Conservation (phyloP, 2,113 vertebrate species). For the Tor tambroides region DNA sequence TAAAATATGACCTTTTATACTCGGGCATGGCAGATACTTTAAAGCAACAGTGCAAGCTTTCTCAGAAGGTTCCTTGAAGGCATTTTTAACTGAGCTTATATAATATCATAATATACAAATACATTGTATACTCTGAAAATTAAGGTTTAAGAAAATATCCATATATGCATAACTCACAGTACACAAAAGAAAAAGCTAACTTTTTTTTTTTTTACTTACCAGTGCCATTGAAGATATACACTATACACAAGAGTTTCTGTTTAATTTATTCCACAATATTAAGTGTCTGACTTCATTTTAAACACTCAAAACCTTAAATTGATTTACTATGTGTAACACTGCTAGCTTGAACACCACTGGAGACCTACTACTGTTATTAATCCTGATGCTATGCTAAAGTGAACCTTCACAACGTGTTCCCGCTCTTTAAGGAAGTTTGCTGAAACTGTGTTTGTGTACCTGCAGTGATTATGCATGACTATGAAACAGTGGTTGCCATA, state of each 20-base stretch:
- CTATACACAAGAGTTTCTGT: too few species aligned
- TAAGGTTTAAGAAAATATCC: not conserved
- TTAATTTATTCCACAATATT: not conserved
- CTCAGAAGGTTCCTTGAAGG: too few species aligned
- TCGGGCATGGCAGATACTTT: too few species aligned
- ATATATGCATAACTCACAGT: not conserved
- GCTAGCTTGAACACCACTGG: not conserved
- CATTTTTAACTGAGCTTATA: not conserved
- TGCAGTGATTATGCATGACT: not conserved
- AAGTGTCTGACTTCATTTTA: not conserved
- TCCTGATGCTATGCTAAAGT: not conserved
- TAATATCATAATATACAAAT: not conserved
- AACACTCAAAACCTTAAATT: not conserved
- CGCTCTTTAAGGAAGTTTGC: not conserved
- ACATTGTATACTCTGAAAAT: not conserved
- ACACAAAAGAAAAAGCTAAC: not conserved
- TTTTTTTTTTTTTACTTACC: not conserved
- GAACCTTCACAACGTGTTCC: not conserved
- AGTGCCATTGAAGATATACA: not conserved
- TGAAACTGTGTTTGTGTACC: not conserved
- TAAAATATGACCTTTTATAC: too few species aligned
- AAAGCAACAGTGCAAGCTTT: too few species aligned
- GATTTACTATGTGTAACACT: not conserved
- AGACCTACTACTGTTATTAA: not conserved
- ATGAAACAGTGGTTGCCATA: not conserved